Evolutionary conservation across 2,797 vertebrate species (phyloP), one percentile per base, ranked within the genome.

Genomic region (Gouania willdenowi): DNA sequence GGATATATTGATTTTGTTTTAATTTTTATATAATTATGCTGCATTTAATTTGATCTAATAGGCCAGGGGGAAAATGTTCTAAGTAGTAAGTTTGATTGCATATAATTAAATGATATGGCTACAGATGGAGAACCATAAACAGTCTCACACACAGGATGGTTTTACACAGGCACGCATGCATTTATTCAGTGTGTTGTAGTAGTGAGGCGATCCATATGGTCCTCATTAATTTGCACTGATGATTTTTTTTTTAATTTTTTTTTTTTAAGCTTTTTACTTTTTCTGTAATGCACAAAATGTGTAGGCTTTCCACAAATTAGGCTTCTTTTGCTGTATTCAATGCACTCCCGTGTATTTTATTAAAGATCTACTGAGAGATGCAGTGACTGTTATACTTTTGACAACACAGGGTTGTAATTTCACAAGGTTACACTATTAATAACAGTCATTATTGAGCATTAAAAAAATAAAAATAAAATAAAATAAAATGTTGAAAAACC

Each of bases 1-100:
- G 78, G 79, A 83, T 74, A 78, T 73, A 62, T 55, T 63, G 66
- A 83, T 85, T 69, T 41, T 84, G 72, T 84, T 84, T 84, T 81
- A n/a, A n/a, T n/a, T n/a, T n/a, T n/a, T n/a, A n/a, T n/a, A 83
- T 79, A 51, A 83, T 66, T 56, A 62, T 12, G 18, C 37, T 41
- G 72, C 67, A 75, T 86, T 82, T 37, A 51, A 53, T 88, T 82
- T 71, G 73, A 75, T 56, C 65, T 70, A 57, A 79, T 69, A 71
- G 60, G 37, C 57, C 64, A 66, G 67, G 52, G 77, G 77, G 66
- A 53, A 40, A 34, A 71, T 67, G 56, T 65, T 73, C 71, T 73
- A 71, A 66, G 65, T 63, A 74, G 40, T 63, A 71, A 53, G 62
- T 81, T 79, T 84, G 75, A 87, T 85, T 83, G 73, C 72, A 75